Base-by-base conservation (phyloP, 1,140 invertebrate genomes). In the Drosophila albomicans region DNA sequence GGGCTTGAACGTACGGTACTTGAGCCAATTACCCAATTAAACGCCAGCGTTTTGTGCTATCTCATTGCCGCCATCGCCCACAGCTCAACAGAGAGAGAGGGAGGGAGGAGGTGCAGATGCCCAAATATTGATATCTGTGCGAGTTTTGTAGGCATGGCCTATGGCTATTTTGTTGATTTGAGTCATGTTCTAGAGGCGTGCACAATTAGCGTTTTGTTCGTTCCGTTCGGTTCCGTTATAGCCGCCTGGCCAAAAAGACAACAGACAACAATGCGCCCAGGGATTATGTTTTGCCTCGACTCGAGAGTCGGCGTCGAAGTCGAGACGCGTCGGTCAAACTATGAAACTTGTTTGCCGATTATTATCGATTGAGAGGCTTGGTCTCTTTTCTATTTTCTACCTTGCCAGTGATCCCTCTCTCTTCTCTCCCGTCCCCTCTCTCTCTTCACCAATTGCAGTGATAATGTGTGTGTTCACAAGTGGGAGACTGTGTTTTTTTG, bases 11-110 rank as follows among this genome's bases (percentile, higher is more conserved):
- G 77, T 91, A 84, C 92, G 79, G 84, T 79, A 80, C 89, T 80
- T 88, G 79, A 90, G 82, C 88, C 91, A 91, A 88, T 89, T 89
- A 91, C 91, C 91, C 87, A 89, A 86, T 89, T 91, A 88, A 89
- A 85, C 78, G 86, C 78, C 78, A 81, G 68, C 75, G 66, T 89
- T 89, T 89, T 89, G 66, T 90, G 85, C 85, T 71, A 90, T 90
- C 86, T 89, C 85, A 89, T 85, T 79, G 86, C 79, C 81, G 78
- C 67, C 56, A 89, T 84, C 80, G 78, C 69, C 57, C 51, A 35
- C 48, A 15, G 51, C 49, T 46, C 10, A 10, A 25, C 11, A 0
- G 3, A 5, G 3, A 10, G 10, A 5, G 25, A n/a, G 28, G 15
- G 15, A 15, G 15, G 28, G 51, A 5, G 11, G 38, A 10, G n/a